phyloP scores from a whole-genome alignment of 2,797 vertebrate species.

The Chrosomus eos region DNA sequence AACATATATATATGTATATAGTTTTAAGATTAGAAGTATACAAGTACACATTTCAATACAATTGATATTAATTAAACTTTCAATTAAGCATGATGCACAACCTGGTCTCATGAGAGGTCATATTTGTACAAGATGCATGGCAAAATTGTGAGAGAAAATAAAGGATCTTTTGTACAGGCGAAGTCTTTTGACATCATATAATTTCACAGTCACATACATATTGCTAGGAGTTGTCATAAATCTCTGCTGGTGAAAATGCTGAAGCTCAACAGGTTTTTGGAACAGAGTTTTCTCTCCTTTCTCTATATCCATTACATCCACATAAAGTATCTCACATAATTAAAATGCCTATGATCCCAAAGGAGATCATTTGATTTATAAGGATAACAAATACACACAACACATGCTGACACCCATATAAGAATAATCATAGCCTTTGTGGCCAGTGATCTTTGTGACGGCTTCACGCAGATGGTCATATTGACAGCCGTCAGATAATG shows the following conservation, averaged over 20 bases:
- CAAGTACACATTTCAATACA: background rate
- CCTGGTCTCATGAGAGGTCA: background rate
- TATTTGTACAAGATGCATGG: background rate
- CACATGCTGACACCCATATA: conserved; percentile 40
- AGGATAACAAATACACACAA: conserved; percentile 28
- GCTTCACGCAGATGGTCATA: conserved; percentile 43
- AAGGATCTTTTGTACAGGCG: too few species aligned
- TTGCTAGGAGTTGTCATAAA: background rate
- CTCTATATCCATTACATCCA: background rate
- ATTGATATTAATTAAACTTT: too few species aligned
- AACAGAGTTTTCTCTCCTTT: background rate
- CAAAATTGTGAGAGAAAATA: background rate
- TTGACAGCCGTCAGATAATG: conserved; percentile 44
- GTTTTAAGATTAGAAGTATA: background rate
- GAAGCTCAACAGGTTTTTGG: background rate
- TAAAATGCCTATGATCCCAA: background rate
- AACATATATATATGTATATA: background rate
- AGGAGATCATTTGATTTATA: background rate
- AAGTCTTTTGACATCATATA: background rate
- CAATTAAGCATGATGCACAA: background rate
- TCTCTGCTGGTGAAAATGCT: background rate
- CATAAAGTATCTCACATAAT: background rate
- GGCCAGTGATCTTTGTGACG: conserved; percentile 38
- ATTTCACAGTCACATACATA: background rate
- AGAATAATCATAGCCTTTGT: conserved; percentile 39